A percentile compares a stretch with the other conserved stretches of the same genome.
Conservation (phyloP, 2,797 vertebrate species). For the Spinibarbus caldwelli region DNA sequence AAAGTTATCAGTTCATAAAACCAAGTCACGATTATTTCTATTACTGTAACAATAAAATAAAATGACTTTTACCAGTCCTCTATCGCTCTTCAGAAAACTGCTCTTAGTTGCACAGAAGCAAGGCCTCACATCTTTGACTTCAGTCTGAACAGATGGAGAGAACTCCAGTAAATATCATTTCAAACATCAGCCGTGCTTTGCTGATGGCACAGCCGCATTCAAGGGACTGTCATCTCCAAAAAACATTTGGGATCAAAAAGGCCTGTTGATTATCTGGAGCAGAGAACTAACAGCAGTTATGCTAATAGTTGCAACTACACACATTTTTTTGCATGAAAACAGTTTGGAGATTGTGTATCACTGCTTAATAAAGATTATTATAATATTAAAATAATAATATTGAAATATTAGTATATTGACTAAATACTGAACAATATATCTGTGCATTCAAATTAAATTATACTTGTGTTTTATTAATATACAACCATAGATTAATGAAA, state of each 20-base stretch:
- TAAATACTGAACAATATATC: neutral
- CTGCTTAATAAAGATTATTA: neutral
- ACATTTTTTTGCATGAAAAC: neutral
- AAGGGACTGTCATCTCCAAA: constrained; percentile 70
- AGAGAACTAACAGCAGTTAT: constrained; percentile 64
- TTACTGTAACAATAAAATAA: neutral
- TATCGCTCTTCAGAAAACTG: constrained; percentile 18
- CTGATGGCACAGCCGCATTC: constrained; percentile 63
- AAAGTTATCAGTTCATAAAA: neutral
- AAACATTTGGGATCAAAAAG: constrained; percentile 67
- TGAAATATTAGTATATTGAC: neutral
- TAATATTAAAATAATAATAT: no score
- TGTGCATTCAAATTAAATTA: neutral
- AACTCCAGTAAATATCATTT: constrained; percentile 65
- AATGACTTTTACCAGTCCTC: constrained; percentile 38
- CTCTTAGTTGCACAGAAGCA: constrained; percentile 49
- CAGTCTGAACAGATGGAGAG: constrained; percentile 62
- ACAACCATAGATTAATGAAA: neutral
- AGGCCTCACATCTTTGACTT: constrained; percentile 59
- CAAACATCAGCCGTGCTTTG: constrained; percentile 71
- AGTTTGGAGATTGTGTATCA: neutral
- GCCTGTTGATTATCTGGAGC: constrained; percentile 53
- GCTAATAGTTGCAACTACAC: constrained; percentile 57
- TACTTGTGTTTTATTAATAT: neutral
- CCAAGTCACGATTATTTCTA: neutral